Evolutionary conservation across 2,888 invertebrate species (phyloP), one percentile per base, ranked within the genome.

Genomic region (Apantesis nais): DNA sequence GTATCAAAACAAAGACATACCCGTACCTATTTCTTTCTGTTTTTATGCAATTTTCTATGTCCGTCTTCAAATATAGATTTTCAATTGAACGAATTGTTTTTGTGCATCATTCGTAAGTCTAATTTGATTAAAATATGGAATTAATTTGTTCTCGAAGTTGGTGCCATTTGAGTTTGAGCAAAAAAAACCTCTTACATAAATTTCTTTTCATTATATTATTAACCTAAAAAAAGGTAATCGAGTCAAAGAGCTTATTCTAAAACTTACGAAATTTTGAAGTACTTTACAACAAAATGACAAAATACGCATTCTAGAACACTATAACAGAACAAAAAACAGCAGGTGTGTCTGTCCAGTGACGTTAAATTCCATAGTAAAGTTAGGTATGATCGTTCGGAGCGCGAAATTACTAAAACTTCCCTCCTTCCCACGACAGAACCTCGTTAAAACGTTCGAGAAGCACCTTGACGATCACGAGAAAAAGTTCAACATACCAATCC

Each of bases 401-500:
- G 65, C 22, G 58, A 44, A 67, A 62, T 75, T 68, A 64, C 55
- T 72, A 64, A 68, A 71, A 61, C 34, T 44, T 41, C 48, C 41
- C 65, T 62, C 68, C 48, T 70, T 64, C 65, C 52, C 61, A 70
- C 63, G 62, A 89, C 93, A 93, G 95, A 92, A 74, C 74, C 85
- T 92, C 77, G 83, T 92, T 64, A 83, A 86, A 63, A 80, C 83
- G 73, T 93, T 95, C 89, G 89, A 86, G 82, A 90, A 90, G 67
- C 90, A 95, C 25, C 88, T 95, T 64, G 92, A 93, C 83, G 92
- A 94, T 72, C 95, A 94, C 85, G 95, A 95, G 85, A 89, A 87
- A 81, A 93, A 94, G 68, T 95, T 88, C 85, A 91, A 92, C n/a
- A 85, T 85, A 31, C 86, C 89, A 2, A 90, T 95, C 67, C 90